These are phyloP conservation scores for Coptodon rendalli DNA, from an alignment of 2,113 vertebrate species.

Conservation along the genomic window DNA sequence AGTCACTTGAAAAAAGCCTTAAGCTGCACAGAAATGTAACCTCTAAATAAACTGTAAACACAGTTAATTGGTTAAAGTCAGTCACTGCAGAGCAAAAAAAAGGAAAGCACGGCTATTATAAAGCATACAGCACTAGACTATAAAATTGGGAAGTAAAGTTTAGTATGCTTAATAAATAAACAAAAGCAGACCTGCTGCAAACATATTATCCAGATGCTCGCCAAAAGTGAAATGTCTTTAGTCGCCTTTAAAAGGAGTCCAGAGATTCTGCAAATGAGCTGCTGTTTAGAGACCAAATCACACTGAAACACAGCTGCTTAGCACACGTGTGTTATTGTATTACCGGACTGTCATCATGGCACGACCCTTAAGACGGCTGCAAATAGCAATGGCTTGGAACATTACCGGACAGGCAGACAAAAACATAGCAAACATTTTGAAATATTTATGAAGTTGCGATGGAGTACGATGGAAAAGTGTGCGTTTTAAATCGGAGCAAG, in stretches of 20 bases:
- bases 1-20: neutral
- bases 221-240: neutral
- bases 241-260: neutral
- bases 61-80: neutral
- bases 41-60: slow-evolving; percentile 21
- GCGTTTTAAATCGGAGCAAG: neutral
- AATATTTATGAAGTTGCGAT: neutral
- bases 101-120: neutral
- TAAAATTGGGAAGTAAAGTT: neutral
- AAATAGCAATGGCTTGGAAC: neutral
- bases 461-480: neutral
- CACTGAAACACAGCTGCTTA: neutral
- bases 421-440: neutral
- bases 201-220: neutral
- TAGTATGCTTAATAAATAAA: neutral
- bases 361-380: neutral
- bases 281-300: neutral
- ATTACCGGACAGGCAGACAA: neutral
- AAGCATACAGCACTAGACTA: neutral
- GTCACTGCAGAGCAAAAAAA: neutral
- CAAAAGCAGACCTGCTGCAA: neutral
- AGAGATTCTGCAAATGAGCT: neutral
- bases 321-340: neutral
- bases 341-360: neutral
- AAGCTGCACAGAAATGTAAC: neutral